Percentiles rank a stretch among this genome's conserved stretches.
These are phyloP conservation scores for Nebria salina DNA, from an alignment of 2,888 invertebrate genomes.

Conservation along the genomic window DNA sequence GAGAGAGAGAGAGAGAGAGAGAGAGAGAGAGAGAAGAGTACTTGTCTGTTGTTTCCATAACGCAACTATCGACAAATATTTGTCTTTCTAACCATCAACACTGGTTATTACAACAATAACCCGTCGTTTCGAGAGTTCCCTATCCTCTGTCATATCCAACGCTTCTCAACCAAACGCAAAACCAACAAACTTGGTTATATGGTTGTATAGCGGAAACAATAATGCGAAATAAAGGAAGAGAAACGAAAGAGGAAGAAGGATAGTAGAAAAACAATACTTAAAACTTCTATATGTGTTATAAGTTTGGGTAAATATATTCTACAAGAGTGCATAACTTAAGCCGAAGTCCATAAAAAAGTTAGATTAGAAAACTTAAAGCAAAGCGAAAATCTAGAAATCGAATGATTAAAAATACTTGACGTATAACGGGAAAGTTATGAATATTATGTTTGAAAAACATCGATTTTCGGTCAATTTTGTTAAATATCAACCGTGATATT, in stretches of 20 bases:
- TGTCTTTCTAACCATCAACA: conserved; percentile 28
- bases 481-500: background rate
- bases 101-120: conserved; percentile 31
- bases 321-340: too few relatives aligned
- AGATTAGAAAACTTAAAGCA: too few relatives aligned
- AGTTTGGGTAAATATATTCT: too few relatives aligned
- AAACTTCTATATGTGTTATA: conserved; percentile 3
- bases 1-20: background rate
- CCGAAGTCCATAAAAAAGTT: too few relatives aligned
- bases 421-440: background rate
- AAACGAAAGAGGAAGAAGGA: background rate
- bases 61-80: conserved; percentile 30
- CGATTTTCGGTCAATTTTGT: background rate
- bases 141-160: background rate
- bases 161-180: conserved; percentile 2
- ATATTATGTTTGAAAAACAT: background rate
- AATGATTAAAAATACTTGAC: too few relatives aligned
- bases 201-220: background rate
- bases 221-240: conserved; percentile 2
- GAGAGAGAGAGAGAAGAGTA: background rate
- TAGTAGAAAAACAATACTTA: conserved; percentile 13
- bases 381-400: too few relatives aligned
- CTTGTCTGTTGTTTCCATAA: conserved; percentile 7
- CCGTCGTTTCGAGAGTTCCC: conserved; percentile 5
- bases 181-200: conserved; percentile 14